Evolutionary conservation across 2,113 vertebrate species (phyloP).

Genomic region (Thinocorus orbignyianus): DNA sequence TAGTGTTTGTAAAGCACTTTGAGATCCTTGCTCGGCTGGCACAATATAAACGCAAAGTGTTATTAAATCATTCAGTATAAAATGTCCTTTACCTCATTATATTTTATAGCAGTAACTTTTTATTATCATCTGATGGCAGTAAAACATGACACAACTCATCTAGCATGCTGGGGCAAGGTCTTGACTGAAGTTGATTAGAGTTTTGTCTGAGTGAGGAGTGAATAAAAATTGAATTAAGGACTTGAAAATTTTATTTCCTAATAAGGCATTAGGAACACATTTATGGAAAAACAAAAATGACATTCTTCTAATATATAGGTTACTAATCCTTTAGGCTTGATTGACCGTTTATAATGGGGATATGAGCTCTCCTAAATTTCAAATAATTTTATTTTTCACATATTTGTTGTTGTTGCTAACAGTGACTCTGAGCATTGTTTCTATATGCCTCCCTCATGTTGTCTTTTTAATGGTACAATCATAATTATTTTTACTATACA

Average conservation of each 20-base stretch:
- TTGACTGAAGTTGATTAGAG: conserved; percentile 13
- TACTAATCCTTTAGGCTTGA: not conserved
- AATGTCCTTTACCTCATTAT: conserved; percentile 28
- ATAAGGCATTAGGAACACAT: not conserved
- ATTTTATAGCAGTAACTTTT: not conserved
- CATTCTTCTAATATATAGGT: not conserved
- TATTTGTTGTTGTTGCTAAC: not conserved
- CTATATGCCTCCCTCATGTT: not conserved
- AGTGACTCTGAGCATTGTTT: not conserved
- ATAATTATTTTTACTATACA: not conserved
- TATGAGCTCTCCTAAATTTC: not conserved
- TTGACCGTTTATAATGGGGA: not conserved
- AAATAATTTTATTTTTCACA: not conserved
- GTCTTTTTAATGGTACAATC: not conserved
- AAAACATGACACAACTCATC: conserved; percentile 44
- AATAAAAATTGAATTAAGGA: conserved; percentile 47
- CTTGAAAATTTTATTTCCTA: not conserved
- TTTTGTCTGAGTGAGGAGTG: conserved; percentile 2
- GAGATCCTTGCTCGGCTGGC: not conserved
- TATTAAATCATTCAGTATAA: conserved; percentile 31
- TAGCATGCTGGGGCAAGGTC: not conserved
- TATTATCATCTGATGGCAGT: conserved; percentile 22
- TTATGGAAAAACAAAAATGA: not conserved
- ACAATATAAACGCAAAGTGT: not conserved
- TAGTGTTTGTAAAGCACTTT: not conserved